These are phyloP conservation scores for Tiliacea citrago DNA, from an alignment of 2,888 invertebrate species.

Conservation along the genomic window DNA sequence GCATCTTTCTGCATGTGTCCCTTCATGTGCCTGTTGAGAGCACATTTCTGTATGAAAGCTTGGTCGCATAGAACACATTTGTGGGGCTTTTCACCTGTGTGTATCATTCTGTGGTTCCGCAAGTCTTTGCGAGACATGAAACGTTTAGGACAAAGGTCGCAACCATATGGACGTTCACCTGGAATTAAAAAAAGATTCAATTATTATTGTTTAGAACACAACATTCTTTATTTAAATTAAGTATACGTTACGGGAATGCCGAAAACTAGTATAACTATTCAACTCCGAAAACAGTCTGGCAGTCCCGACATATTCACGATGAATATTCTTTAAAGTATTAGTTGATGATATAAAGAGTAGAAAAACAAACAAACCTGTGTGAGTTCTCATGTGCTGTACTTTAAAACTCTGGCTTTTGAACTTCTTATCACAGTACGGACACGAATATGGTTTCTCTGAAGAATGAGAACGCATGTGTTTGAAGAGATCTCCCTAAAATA, in stretches of 20 bases:
- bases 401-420: conserved; percentile 96
- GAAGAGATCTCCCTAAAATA: conserved; percentile 82
- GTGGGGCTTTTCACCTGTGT: conserved; percentile 97
- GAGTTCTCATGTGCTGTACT: conserved; percentile 95
- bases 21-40: conserved; percentile 98
- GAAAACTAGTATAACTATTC: no score
- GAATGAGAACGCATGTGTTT: conserved; percentile 93
- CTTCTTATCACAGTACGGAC: conserved; percentile 95
- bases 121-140: conserved; percentile 98
- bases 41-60: conserved; percentile 97
- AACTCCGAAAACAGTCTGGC: background rate
- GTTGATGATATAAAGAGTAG: background rate
- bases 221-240: background rate
- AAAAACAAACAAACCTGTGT: conserved; percentile 90
- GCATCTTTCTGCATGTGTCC: conserved; percentile 72
- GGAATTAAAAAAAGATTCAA: conserved; percentile 44
- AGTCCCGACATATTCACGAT: background rate
- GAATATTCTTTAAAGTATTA: background rate
- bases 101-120: conserved; percentile 97
- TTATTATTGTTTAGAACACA: background rate
- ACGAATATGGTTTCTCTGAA: conserved; percentile 96
- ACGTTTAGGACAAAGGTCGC: conserved; percentile 96
- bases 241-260: background rate
- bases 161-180: conserved; percentile 95
- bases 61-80: conserved; percentile 97